phyloP scores from a whole-genome alignment of 2,113 vertebrate genomes.

The Menidia beryllina region DNA sequence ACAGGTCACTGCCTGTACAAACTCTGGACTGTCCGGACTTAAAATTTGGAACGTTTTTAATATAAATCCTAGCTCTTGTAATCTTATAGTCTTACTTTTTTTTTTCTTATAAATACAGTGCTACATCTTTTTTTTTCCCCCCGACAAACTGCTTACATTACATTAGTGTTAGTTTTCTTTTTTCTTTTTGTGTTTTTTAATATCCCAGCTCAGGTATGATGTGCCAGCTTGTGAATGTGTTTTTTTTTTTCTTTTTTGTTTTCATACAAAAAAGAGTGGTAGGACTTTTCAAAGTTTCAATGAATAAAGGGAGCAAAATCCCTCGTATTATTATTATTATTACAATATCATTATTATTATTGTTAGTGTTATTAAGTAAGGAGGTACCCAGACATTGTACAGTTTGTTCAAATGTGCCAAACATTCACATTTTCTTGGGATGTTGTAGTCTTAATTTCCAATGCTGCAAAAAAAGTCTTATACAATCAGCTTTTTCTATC shows the following conservation, averaged over 20 bases:
- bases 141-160: constrained; percentile 90
- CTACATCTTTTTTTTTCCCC: constrained; percentile 48
- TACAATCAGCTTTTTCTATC: constrained; percentile 84
- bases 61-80: constrained; percentile 94
- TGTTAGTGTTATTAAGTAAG: constrained; percentile 60
- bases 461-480: constrained; percentile 94
- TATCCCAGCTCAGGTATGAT: constrained; percentile 99
- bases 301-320: constrained; percentile 67
- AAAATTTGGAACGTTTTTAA: constrained; percentile 88
- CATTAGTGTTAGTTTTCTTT: constrained; percentile 93
- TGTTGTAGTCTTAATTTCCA: constrained; percentile 78
- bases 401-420: constrained; percentile 93
- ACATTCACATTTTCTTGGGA: constrained; percentile 76
- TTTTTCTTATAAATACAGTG: constrained; percentile 83
- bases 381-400: constrained; percentile 77
- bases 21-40: constrained; percentile 94
- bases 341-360: constrained; percentile 57
- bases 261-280: constrained; percentile 82
- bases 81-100: constrained; percentile 89
- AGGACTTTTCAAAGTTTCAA: constrained; percentile 79
- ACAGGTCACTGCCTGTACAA: constrained; percentile 90
- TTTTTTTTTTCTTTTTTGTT: constrained; percentile 90
- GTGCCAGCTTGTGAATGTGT: constrained; percentile 99
- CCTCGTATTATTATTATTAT: constrained; percentile 49
- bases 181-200: constrained; percentile 74